Base-by-base conservation (phyloP, 2,888 invertebrate species). In the Acronicta psi region DNA sequence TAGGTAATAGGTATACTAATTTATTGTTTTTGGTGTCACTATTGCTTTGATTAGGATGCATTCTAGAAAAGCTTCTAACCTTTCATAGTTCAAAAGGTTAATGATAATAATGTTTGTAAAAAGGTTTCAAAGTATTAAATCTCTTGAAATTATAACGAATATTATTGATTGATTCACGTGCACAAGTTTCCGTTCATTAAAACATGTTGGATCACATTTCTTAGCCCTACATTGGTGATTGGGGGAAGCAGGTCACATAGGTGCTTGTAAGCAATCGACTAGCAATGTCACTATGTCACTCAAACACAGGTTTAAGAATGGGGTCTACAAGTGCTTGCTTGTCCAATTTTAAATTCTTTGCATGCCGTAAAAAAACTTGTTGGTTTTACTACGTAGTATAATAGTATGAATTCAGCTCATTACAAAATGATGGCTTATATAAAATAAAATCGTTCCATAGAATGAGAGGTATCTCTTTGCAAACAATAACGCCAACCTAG, bases 251-350 rank as follows among this genome's bases (percentile, higher is more conserved):
- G 55, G 66, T 42, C 60, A 37, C 34, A 36, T 14, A 14, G 16
- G 42, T 51, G 60, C 45, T 50, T 40, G 45, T 23, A 40, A 14
- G 38, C 38, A 17, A 65, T 54, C 37, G 41, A 54, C 54, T 41
- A 38, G 41, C 37, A 37, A 50, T 60, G 65, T 60, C 55, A 65
- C 60, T 65, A 38, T 65, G 65, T 65, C 65, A 65, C 41, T 50
- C 66, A 60, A 43, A 60, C 60, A 65, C 60, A 8, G 42, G 60
- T 65, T 65, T 46, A 43, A 31, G 11, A 55, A 60, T 16, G 50
- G 42, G 18, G 50, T 31, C n/a, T n/a, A 55, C 46, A 50, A 45
- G 42, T 34, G 54, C 47, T 18, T 34, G 54, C 47, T 18, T 58
- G 16, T 42, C 43, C 7, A 13, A 13, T 7, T 38, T 42, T 36